phyloP scores from a whole-genome alignment of 2,797 vertebrate genomes.

The Sebastes wilsoni region DNA sequence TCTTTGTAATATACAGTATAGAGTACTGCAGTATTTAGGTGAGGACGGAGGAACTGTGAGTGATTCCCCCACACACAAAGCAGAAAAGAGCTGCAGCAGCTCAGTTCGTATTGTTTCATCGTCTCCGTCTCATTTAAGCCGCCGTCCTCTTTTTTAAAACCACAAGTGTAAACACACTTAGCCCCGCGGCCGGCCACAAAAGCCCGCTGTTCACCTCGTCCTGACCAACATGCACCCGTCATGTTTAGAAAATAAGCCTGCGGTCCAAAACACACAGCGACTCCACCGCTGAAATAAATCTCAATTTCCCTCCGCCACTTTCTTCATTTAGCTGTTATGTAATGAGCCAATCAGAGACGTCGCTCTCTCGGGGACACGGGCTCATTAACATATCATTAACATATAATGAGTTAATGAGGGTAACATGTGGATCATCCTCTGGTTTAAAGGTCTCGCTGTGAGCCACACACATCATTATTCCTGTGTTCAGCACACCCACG shows the following conservation, averaged over 20 bases:
- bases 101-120: conserved; percentile 35
- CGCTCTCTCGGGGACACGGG: background rate
- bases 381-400: background rate
- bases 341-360: conserved; percentile 53
- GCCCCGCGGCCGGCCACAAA: conserved; percentile 71
- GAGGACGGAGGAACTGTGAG: background rate
- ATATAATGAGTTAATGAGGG: background rate
- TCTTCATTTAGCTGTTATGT: conserved; percentile 69
- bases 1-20: too few species aligned
- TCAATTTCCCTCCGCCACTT: conserved; percentile 76
- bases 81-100: background rate
- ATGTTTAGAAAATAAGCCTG: conserved; percentile 77
- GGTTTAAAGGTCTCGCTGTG: conserved; percentile 22
- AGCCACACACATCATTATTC: conserved; percentile 41
- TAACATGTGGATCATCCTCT: conserved; percentile 11
- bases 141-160: conserved; percentile 57
- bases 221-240: conserved; percentile 74
- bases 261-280: conserved; percentile 79
- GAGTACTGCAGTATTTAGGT: background rate
- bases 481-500: conserved; percentile 45
- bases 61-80: background rate
- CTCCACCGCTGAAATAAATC: conserved; percentile 78
- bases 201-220: conserved; percentile 73
- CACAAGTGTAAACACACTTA: conserved; percentile 81
- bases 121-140: conserved; percentile 36